Conservation (phyloP, 1,140 invertebrate genomes). For the Rhagoletis zephyria region DNA sequence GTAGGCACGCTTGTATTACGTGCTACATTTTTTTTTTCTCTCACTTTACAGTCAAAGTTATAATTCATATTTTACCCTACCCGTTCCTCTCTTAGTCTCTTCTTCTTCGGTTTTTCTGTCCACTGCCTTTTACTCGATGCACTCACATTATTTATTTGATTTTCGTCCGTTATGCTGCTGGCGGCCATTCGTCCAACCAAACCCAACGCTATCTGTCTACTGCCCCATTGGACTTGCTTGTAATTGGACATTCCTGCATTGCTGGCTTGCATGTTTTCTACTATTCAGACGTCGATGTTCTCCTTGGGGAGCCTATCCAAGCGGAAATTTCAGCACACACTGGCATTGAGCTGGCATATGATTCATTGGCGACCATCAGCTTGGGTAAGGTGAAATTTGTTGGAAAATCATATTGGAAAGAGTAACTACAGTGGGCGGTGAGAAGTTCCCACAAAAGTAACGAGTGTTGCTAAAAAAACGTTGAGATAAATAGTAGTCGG, state of each 20-base stretch:
- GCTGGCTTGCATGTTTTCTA: constrained; percentile 12
- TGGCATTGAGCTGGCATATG: constrained; percentile 77
- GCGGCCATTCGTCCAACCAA: constrained; percentile 9
- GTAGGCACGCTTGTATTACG: neutral
- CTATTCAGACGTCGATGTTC: constrained; percentile 77
- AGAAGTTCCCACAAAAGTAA: neutral
- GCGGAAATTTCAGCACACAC: constrained; percentile 77
- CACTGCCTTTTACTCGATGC: constrained; percentile 29
- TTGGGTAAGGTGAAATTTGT: constrained; percentile 73
- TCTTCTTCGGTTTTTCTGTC: constrained; percentile 21
- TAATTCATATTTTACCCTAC: constrained; percentile 37
- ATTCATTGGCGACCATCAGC: constrained; percentile 76
- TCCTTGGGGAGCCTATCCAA: constrained; percentile 79
- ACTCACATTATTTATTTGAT: constrained; percentile 36
- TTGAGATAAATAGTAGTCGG: neutral
- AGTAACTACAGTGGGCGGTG: too few species aligned
- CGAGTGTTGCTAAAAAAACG: neutral
- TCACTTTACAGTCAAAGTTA: constrained; percentile 18
- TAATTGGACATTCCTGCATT: constrained; percentile 2
- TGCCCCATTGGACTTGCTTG: constrained; percentile 21
- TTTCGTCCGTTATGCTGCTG: constrained; percentile 48
- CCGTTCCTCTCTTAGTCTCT: neutral
- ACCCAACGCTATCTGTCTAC: neutral
- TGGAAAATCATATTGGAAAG: constrained; percentile 32
- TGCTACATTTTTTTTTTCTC: neutral